Evolutionary conservation across 92 coral and sea anemone species (phyloP).

Genomic region (Meandrina meandrites): DNA sequence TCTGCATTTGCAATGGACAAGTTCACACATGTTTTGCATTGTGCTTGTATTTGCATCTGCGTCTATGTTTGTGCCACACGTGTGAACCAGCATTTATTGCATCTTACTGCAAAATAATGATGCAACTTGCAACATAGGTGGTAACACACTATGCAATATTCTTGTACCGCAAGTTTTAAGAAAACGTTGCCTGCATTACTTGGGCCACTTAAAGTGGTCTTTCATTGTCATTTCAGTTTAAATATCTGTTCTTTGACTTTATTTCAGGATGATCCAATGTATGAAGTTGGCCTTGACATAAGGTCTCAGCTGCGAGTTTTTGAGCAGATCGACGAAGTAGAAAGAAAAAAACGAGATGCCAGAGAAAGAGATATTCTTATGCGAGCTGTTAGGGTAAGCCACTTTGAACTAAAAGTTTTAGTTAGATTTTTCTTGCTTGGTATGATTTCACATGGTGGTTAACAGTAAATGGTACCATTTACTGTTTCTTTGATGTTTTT

Average conservation of each 20-base stretch:
- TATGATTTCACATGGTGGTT: background rate
- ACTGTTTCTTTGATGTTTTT: background rate
- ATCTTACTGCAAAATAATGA: too few species aligned
- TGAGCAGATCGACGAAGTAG: slow-evolving; percentile 98
- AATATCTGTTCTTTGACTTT: background rate
- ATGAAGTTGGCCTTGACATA: slow-evolving; percentile 85
- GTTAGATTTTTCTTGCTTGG: too few species aligned
- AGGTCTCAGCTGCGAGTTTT: slow-evolving; percentile 93
- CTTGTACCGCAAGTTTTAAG: background rate
- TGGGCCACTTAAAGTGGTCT: background rate
- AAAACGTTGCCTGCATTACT: background rate
- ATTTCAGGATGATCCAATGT: slow-evolving; percentile 90
- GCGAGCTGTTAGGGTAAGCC: slow-evolving; percentile 92
- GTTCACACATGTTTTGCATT: too few species aligned
- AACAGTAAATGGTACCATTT: background rate
- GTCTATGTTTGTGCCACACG: too few species aligned
- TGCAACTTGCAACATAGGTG: too few species aligned
- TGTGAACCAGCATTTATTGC: too few species aligned
- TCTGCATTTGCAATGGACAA: too few species aligned
- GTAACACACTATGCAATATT: background rate
- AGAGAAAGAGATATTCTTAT: slow-evolving; percentile 95
- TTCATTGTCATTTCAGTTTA: background rate
- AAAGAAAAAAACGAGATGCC: slow-evolving; percentile 91
- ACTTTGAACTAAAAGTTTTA: background rate
- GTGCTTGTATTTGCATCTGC: too few species aligned